Percentiles rank a stretch among this genome's conserved stretches.
phyloP scores from a whole-genome alignment of 2,888 invertebrate genomes.

The Polydrusus cervinus region DNA sequence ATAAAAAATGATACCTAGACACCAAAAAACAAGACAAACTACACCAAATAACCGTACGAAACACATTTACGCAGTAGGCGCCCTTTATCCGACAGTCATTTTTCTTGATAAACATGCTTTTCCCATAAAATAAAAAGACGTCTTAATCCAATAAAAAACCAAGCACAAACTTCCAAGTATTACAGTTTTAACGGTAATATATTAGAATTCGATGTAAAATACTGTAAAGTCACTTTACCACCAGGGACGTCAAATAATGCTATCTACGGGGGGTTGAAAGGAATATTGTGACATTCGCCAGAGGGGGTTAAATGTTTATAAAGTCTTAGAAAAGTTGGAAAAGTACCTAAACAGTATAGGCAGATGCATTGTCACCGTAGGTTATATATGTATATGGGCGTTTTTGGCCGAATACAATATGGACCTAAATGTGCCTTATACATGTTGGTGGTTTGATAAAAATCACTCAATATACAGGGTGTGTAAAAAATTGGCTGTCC shows the following conservation, averaged over 20 bases:
- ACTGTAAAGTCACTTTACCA: conserved; percentile 64
- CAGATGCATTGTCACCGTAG: conserved; percentile 43
- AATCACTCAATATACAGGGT: conserved; percentile 1
- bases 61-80: conserved; percentile 28
- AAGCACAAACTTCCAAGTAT: conserved; percentile 29
- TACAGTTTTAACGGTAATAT: conserved; percentile 52
- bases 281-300: conserved; percentile 69
- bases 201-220: conserved; percentile 61
- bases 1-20: conserved; percentile 1
- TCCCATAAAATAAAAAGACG: conserved; percentile 42
- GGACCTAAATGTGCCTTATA: conserved; percentile 16
- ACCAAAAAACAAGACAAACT: conserved; percentile 21
- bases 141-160: conserved; percentile 51
- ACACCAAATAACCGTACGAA: conserved; percentile 24
- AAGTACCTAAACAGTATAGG: conserved; percentile 33
- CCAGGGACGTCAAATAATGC: conserved; percentile 65
- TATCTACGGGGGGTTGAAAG: conserved; percentile 66
- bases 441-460: conserved; percentile 25
- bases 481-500: no score
- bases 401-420: conserved; percentile 18
- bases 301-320: conserved; percentile 61
- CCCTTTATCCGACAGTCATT: conserved; percentile 28
- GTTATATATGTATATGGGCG: conserved; percentile 40
- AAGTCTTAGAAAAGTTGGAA: conserved; percentile 38
- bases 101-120: conserved; percentile 48